A percentile compares a stretch with the other conserved stretches of the same genome.
Conservation (phyloP, 2,113 vertebrate genomes). For the Semicossyphus pulcher region DNA sequence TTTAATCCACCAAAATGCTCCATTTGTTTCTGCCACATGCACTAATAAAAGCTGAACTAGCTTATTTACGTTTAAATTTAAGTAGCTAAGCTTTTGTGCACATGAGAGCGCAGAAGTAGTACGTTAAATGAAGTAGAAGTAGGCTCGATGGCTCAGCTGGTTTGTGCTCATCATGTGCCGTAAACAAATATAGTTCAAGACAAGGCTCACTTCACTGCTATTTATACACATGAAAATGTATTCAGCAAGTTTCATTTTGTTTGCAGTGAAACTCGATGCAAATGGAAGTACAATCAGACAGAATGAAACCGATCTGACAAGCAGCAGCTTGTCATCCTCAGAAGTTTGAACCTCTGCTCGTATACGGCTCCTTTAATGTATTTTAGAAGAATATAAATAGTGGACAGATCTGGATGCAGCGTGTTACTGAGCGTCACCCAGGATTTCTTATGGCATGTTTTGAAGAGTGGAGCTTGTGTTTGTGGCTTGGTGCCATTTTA, state of each 20-base stretch:
- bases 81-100: not conserved
- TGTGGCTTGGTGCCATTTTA: not conserved
- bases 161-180: not conserved
- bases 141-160: not conserved
- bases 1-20: constrained; percentile 16
- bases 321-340: not conserved
- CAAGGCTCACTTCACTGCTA: not conserved
- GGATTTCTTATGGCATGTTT: no score
- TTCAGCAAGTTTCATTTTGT: not conserved
- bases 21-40: constrained; percentile 5
- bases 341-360: not conserved
- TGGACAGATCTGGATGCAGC: not conserved
- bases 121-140: not conserved
- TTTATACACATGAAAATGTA: not conserved
- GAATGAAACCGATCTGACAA: not conserved
- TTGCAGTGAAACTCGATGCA: not conserved
- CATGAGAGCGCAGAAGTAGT: not conserved
- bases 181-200: not conserved
- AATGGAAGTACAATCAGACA: not conserved
- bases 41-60: not conserved
- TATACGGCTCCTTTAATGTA: not conserved
- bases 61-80: not conserved
- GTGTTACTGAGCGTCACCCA: not conserved
- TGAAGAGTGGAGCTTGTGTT: not conserved
- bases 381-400: not conserved